Evolutionary conservation across 2,888 invertebrate genomes (phyloP).

Genomic region (Amblyjoppa proteus): DNA sequence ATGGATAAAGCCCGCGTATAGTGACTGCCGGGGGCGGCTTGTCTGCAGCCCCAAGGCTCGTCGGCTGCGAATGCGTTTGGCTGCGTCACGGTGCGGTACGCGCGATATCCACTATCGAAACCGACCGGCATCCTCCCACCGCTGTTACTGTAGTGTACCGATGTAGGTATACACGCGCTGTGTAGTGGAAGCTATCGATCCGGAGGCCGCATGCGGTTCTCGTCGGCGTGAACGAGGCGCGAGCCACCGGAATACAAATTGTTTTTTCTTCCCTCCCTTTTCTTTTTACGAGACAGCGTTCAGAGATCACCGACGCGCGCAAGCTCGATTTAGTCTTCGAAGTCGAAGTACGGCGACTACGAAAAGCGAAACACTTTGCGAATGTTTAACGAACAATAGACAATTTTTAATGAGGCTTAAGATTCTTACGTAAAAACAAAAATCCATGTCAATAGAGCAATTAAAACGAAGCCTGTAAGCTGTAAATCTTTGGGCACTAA

Average conservation of each 20-base stretch:
- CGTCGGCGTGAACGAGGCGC: conserved; percentile 61
- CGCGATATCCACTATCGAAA: conserved; percentile 65
- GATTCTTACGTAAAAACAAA: too few relatives aligned
- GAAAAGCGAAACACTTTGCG: background rate
- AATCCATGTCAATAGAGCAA: too few relatives aligned
- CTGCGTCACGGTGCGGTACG: conserved; percentile 47
- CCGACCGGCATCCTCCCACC: conserved; percentile 56
- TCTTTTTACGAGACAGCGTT: background rate
- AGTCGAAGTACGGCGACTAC: background rate
- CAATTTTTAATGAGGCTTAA: background rate
- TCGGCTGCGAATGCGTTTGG: conserved; percentile 63
- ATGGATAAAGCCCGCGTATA: conserved; percentile 1
- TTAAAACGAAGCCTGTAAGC: too few relatives aligned
- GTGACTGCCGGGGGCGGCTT: conserved; percentile 43
- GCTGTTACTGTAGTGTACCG: conserved; percentile 31
- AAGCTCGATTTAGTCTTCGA: background rate
- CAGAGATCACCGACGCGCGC: background rate
- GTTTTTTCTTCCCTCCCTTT: conserved; percentile 12
- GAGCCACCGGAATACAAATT: conserved; percentile 66
- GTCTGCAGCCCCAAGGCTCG: conserved; percentile 60
- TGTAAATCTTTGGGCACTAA: too few relatives aligned
- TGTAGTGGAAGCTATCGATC: conserved; percentile 65
- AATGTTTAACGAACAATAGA: background rate
- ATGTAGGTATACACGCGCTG: conserved; percentile 2
- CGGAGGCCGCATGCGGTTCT: conserved; percentile 59